Evolutionary conservation across 2,888 invertebrate genomes (phyloP), one percentile per base, ranked within the genome.

Genomic region (Nysson spinosus): DNA sequence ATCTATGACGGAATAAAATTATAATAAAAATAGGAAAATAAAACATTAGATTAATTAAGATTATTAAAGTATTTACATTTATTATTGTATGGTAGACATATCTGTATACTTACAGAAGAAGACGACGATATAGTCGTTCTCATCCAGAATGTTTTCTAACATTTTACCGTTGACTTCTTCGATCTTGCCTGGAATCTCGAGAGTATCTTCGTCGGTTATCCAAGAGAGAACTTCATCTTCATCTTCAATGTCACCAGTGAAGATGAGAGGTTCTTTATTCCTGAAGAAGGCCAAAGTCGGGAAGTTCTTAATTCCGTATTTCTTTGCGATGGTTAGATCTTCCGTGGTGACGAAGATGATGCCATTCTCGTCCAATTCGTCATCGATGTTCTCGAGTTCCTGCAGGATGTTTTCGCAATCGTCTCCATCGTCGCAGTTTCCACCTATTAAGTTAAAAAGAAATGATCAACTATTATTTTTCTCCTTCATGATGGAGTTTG

Each of bases 281-380:
- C 97, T 91, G 88, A 97, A 97, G 90, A 97, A 94, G 19, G 94
- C 95, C 57, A 97, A 88, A 42, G 94, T 92, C 1, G 97, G 97
- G 89, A 95, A 95, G 61, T 89, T 90, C 85, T 94, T 96, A 79
- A 97, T 93, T 67, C 93, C 94, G 78, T 95, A 92, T 85, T 96
- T 95, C 88, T 94, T 95, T 5, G 96, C 96, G 51, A 96, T 88
- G 1, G 86, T 83, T 3, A 91, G 89, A 82, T 97, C 97, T 88
- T 96, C 96, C 9, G 97, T 97, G 28, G 96, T 96, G 0, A 97
- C 96, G 83, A 97, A 96, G 67, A 96, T 94, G 76, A 97, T 97
- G 49, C 97, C 97, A 56, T 94, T 94, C 88, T 96, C 96, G 83
- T 97, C 96, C 0, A 96, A 88, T 84, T 97, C 97, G 84, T 97